Evolutionary conservation across 1,140 invertebrate species (phyloP).

Genomic region (Branchinecta lindahli): DNA sequence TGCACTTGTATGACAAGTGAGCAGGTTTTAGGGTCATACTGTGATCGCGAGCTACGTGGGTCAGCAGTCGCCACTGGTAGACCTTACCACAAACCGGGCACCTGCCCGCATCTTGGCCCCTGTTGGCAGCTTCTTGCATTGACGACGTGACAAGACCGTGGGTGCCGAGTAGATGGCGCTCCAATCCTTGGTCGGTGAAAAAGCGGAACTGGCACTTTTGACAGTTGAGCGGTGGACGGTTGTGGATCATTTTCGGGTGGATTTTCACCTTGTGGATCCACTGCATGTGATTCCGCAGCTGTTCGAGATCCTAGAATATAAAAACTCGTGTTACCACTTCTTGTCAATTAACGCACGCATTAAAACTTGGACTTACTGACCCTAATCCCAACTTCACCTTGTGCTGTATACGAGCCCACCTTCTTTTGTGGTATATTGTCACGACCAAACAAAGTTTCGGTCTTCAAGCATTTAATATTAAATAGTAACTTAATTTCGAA

Average conservation of each 20-base stretch:
- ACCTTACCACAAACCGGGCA: slow-evolving; percentile 85
- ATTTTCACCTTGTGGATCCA: slow-evolving; percentile 94
- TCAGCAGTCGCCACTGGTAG: slow-evolving; percentile 78
- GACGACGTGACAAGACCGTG: slow-evolving; percentile 86
- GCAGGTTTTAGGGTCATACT: slow-evolving; percentile 77
- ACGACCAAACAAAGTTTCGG: no score
- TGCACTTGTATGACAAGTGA: slow-evolving; percentile 84
- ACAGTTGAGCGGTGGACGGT: slow-evolving; percentile 81
- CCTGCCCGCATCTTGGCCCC: slow-evolving; percentile 78
- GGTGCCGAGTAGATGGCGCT: slow-evolving; percentile 77
- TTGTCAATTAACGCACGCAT: no score
- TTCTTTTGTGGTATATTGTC: no score
- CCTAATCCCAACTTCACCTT: no score
- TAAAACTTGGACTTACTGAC: no score
- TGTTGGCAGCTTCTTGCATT: slow-evolving; percentile 88
- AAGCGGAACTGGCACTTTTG: slow-evolving; percentile 86
- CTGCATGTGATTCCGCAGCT: slow-evolving; percentile 82
- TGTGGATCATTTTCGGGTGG: slow-evolving; percentile 90
- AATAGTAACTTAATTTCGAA: no score
- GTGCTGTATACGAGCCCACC: no score
- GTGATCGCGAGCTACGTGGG: slow-evolving; percentile 77
- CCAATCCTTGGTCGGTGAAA: slow-evolving; percentile 70
- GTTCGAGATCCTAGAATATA: slow-evolving; percentile 55
- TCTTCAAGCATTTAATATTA: no score
- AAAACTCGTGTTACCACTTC: neutral